Conservation (phyloP, 2,113 vertebrate species). For the Tretioscincus oriximinensis region DNA sequence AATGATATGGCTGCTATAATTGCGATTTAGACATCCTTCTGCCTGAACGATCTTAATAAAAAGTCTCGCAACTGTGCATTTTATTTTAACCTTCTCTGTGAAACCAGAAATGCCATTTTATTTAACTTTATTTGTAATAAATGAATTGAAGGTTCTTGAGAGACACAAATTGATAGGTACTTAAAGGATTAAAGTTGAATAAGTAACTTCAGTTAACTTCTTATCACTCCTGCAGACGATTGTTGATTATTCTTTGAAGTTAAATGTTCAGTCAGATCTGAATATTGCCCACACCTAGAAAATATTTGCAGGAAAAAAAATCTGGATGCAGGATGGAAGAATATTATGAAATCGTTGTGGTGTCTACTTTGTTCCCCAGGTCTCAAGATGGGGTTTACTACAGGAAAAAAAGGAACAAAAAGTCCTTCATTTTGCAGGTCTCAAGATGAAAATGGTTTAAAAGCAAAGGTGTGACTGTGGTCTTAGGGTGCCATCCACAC, state of each 20-base stretch:
- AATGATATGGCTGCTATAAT: not conserved
- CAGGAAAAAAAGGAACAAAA: too few relatives aligned
- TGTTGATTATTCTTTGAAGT: not conserved
- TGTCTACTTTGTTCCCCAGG: not conserved
- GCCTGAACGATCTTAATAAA: conserved; percentile 15
- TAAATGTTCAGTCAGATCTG: not conserved
- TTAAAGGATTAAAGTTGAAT: not conserved
- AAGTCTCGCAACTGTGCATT: conserved; percentile 8
- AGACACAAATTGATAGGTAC: not conserved
- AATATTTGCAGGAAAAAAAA: not conserved
- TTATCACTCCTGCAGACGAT: not conserved
- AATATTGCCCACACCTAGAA: not conserved
- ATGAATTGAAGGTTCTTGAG: not conserved
- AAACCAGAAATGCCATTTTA: conserved; percentile 7
- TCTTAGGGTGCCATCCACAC: too few relatives aligned
- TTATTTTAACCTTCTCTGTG: conserved; percentile 8
- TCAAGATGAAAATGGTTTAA: too few relatives aligned
- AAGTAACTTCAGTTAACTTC: not conserved
- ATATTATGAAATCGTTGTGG: not conserved
- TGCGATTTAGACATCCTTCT: conserved; percentile 16
- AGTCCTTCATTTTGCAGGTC: too few relatives aligned
- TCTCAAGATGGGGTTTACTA: too few relatives aligned
- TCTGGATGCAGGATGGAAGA: not conserved
- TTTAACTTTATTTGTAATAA: not conserved
- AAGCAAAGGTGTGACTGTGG: too few relatives aligned